Conservation (phyloP, 2,888 invertebrate species). For the Cotesia congregata region DNA sequence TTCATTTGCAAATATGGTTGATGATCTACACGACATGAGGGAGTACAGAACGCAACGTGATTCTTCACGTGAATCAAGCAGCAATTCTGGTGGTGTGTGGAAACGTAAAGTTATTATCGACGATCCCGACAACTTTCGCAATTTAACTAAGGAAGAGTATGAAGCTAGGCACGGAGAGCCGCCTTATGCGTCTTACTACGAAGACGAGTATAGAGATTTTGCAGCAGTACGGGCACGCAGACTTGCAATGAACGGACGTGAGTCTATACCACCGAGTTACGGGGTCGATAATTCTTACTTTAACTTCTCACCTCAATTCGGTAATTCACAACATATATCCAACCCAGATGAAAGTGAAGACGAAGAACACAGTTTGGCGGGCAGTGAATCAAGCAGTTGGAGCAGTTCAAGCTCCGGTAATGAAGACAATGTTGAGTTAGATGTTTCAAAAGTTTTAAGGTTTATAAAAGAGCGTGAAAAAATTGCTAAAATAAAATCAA, state of each 20-base stretch:
- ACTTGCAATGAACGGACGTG: constrained; percentile 23
- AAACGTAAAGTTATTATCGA: constrained; percentile 54
- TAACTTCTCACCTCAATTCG: neutral
- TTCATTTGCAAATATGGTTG: constrained; percentile 27
- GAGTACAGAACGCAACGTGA: constrained; percentile 1
- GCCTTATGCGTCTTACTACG: constrained; percentile 33
- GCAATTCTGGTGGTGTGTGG: constrained; percentile 9
- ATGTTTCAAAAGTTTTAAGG: constrained; percentile 62
- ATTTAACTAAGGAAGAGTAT: constrained; percentile 68
- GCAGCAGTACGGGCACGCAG: constrained; percentile 26
- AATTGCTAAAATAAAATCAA: constrained; percentile 59
- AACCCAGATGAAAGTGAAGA: neutral
- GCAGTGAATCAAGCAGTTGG: constrained; percentile 35
- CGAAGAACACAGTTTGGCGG: constrained; percentile 36
- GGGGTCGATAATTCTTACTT: neutral
- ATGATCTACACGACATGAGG: neutral
- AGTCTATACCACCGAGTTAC: neutral
- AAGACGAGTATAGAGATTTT: constrained; percentile 39
- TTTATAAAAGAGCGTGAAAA: constrained; percentile 64
- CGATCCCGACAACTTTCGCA: constrained; percentile 60
- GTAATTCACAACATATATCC: neutral
- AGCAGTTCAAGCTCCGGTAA: constrained; percentile 42
- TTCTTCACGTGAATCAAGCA: constrained; percentile 7
- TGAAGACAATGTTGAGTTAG: constrained; percentile 47
- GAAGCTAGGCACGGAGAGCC: constrained; percentile 60